Evolutionary conservation across 2,113 vertebrate genomes (phyloP), one percentile per base, ranked within the genome.

Genomic region (Mesoclemmys tuberculata): DNA sequence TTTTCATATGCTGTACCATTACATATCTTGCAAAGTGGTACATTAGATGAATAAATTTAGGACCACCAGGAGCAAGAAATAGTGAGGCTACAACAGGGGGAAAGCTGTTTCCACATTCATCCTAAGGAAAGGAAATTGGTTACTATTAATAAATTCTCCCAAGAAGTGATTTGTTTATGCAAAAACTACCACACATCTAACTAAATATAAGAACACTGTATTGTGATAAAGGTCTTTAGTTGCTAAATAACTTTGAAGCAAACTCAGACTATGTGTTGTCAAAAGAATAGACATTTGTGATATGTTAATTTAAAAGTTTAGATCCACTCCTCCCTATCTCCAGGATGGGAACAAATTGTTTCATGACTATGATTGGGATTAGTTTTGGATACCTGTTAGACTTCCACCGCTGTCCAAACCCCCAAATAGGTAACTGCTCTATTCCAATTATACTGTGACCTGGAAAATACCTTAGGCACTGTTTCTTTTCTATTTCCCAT

Each of bases 21-120:
- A 99, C 97, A 2, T 97, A 87, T 96, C 95, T 99, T 94, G 98
- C 98, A 92, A 99, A 96, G 49, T 35, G 8, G 90, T 98, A 98
- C 96, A 99, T 96, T 16, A 98, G 2, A 41, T 91, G 97, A 95
- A 97, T 64, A 92, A 99, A 98, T 96, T 97, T 99, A 75, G 94
- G 82, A 64, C 99, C 99, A 92, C 95, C 97, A 22, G 99, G 98
- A 49, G 95, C 98, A 80, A 98, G 89, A 91, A 99, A 97, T 46
- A 97, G n/a, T 9, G 99, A 99, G 2, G 98, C 96, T 29, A 98
- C 64, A 80, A 99, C 93, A 71, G 80, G 97, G 93, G 98, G 98
- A 95, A 99, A 91, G 74, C 1, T 2, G 71, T 35, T 93, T 71
- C 90, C 56, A 35, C 56, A 64, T 95, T 98, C 86, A 1, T 88